These are phyloP conservation scores for Corbicula japonica DNA, from an alignment of 2,888 invertebrate species.

Conservation along the genomic window DNA sequence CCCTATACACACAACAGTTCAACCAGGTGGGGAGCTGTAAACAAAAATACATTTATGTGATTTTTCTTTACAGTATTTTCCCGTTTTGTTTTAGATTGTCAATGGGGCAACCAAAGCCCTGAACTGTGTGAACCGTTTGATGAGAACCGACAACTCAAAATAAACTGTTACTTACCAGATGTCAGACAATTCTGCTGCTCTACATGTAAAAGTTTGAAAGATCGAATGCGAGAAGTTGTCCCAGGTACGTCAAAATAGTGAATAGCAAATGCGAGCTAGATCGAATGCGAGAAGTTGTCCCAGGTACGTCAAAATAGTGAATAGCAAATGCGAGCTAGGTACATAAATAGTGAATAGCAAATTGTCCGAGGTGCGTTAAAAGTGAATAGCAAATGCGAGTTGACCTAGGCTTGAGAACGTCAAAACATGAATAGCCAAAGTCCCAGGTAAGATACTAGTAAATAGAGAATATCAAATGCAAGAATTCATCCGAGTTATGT, in stretches of 20 bases:
- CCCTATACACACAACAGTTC: too few species aligned
- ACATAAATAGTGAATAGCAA: too few species aligned
- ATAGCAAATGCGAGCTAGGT: conserved; percentile 66
- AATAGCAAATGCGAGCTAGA: conserved; percentile 68
- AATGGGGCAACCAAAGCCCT: conserved; percentile 79
- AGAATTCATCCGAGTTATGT: too few species aligned
- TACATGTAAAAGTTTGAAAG: conserved; percentile 71
- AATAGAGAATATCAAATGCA: too few species aligned
- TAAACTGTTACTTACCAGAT: conserved; percentile 76
- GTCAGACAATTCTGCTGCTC: conserved; percentile 76
- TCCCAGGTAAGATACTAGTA: too few species aligned
- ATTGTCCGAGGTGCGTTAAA: too few species aligned
- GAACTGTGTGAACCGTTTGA: conserved; percentile 75
- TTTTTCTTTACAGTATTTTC: background rate
- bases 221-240: conserved; percentile 53
- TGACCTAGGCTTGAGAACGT: too few species aligned
- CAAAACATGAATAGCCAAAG: too few species aligned
- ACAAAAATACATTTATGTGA: too few species aligned
- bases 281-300: conserved; percentile 52
- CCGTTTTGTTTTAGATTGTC: conserved; percentile 68
- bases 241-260: conserved; percentile 57
- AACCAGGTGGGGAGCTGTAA: too few species aligned
- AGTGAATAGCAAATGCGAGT: too few species aligned
- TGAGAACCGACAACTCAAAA: conserved; percentile 56
- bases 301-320: conserved; percentile 58